A percentile compares a stretch with the other conserved stretches of the same genome.
Conservation (phyloP, 2,888 invertebrate species). For the Caradrina kadenii region DNA sequence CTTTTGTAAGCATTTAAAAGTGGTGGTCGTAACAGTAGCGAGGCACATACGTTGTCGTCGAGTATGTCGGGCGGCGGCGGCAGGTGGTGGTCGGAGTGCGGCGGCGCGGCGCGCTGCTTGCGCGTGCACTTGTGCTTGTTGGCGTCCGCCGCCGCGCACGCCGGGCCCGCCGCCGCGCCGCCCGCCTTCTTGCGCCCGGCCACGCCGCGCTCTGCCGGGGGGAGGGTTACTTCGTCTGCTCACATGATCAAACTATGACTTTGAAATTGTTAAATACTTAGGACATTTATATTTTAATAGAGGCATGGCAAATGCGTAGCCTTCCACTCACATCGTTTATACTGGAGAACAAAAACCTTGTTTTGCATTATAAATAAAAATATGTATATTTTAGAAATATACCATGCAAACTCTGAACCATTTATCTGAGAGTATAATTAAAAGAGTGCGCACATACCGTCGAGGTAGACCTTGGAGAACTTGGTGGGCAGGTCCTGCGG, state of each 20-base stretch:
- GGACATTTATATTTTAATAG: no score
- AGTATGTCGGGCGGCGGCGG: conserved; percentile 87
- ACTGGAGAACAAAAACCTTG: no score
- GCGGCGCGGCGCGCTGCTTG: conserved; percentile 83
- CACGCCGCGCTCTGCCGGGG: conserved; percentile 60
- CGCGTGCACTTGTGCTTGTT: conserved; percentile 85
- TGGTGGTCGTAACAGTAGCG: rapidly evolving
- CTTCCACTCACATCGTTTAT: no score
- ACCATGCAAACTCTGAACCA: no score
- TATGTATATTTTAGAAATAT: no score
- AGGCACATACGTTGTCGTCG: conserved; percentile 79
- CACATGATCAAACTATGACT: no score
- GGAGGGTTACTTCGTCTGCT: no score
- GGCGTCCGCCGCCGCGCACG: conserved; percentile 51
- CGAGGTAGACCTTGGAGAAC: conserved; percentile 82
- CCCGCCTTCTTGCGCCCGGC: conserved; percentile 70
- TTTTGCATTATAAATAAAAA: no score
- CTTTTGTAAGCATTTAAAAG: not conserved
- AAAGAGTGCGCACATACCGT: conserved; percentile 71
- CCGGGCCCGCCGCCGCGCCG: conserved; percentile 60
- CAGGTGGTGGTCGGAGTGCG: conserved; percentile 87
- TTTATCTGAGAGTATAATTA: not conserved
- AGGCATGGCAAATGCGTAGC: no score
- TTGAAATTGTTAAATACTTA: no score
- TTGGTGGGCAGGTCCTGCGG: conserved; percentile 76